These are phyloP conservation scores for Crossocerus cetratus DNA, from an alignment of 2,888 invertebrate genomes.

Conservation along the genomic window DNA sequence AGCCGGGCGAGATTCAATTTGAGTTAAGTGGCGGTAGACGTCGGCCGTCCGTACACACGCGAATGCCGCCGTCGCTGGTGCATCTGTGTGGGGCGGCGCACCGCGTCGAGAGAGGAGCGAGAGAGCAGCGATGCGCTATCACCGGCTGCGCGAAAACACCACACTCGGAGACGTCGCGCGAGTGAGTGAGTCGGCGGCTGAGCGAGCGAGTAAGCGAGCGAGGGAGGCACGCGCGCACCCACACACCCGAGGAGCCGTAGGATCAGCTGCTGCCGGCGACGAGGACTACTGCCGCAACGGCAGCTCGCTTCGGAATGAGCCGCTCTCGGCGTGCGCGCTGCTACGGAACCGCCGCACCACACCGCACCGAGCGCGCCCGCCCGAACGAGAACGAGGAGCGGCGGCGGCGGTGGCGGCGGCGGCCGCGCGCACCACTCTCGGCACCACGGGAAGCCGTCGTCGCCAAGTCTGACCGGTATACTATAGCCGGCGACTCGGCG, in stretches of 20 bases:
- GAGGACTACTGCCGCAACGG: conserved; percentile 42
- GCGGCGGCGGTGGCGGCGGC: conserved; percentile 42
- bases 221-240: not conserved
- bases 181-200: conserved; percentile 34
- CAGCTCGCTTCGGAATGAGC: conserved; percentile 52
- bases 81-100: not conserved
- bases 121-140: conserved; percentile 8
- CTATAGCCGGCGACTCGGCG: conserved; percentile 13
- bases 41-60: conserved; percentile 4
- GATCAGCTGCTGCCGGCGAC: not conserved
- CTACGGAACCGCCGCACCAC: not conserved
- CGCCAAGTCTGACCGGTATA: not conserved
- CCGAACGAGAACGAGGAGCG: conserved; percentile 10
- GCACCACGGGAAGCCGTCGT: no score
- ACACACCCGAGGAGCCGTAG: conserved; percentile 2
- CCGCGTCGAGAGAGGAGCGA: conserved; percentile 13
- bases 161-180: conserved; percentile 17
- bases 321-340: not conserved
- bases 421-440: conserved; percentile 47
- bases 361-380: not conserved
- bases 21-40: conserved; percentile 1
- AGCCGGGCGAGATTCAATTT: conserved; percentile 1
- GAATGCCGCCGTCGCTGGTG: conserved; percentile 15
- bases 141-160: conserved; percentile 17
- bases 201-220: not conserved